Conservation (phyloP, 2,113 vertebrate genomes). For the Telmatochromis brachygnathus region DNA sequence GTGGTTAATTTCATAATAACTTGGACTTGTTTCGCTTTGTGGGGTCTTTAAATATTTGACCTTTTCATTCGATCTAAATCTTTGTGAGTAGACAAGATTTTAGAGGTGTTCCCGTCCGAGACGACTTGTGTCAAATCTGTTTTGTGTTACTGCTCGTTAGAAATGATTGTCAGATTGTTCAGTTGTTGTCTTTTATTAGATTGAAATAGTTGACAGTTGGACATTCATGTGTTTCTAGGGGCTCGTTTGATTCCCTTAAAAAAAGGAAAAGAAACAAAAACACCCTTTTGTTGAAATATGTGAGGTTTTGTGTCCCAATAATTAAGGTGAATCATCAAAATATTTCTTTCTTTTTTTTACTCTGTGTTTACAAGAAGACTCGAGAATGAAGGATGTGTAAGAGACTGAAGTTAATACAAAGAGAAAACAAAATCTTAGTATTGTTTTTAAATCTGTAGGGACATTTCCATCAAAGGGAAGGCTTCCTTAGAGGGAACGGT, state of each 20-base stretch:
- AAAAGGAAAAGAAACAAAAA: not conserved
- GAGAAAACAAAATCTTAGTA: conserved; percentile 30
- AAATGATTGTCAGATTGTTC: not conserved
- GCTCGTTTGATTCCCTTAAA: not conserved
- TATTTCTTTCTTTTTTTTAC: not conserved
- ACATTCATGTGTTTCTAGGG: not conserved
- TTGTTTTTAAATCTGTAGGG: not conserved
- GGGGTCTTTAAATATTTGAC: not conserved
- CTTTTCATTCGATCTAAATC: not conserved
- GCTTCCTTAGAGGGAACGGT: conserved; percentile 61
- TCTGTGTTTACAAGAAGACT: conserved; percentile 10
- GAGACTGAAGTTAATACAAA: not conserved
- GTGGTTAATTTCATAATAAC: not conserved
- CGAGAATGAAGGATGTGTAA: conserved; percentile 11
- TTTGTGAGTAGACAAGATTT: not conserved
- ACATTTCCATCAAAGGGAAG: conserved; percentile 45
- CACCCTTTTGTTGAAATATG: not conserved
- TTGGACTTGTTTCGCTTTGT: not conserved
- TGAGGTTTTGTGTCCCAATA: not conserved
- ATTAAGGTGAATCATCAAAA: not conserved
- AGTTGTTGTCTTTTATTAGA: not conserved
- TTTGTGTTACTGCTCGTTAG: not conserved
- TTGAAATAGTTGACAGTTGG: not conserved
- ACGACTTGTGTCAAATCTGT: not conserved
- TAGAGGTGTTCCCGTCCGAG: not conserved